Percentiles rank a stretch among this genome's conserved stretches.
phyloP scores from a whole-genome alignment of 2,113 vertebrate species.

The Heterocephalus glaber region DNA sequence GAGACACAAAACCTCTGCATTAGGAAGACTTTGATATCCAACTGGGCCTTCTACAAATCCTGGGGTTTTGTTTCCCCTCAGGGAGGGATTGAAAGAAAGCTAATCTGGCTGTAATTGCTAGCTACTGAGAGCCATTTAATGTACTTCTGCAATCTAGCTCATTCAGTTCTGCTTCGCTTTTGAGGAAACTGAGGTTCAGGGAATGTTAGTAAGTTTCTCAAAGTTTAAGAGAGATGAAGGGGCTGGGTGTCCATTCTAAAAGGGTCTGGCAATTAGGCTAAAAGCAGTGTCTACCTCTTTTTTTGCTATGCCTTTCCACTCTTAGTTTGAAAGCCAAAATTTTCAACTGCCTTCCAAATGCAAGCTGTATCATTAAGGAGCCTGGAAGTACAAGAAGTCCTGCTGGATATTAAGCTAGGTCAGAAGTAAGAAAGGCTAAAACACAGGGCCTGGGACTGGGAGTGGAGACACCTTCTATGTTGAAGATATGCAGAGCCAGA shows the following conservation, averaged over 20 bases:
- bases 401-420: background rate
- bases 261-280: background rate
- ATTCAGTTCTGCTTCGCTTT: slow-evolving; percentile 31
- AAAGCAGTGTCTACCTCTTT: background rate
- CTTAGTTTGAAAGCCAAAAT: background rate
- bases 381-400: background rate
- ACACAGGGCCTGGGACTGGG: background rate
- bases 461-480: background rate
- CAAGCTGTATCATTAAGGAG: background rate
- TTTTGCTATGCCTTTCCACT: background rate
- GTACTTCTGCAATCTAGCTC: background rate
- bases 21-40: background rate
- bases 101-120: background rate
- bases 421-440: background rate
- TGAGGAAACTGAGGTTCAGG: slow-evolving; percentile 2
- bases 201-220: background rate
- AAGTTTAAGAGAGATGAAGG: background rate
- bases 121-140: background rate
- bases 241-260: background rate
- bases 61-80: background rate
- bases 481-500: background rate
- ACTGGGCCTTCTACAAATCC: background rate
- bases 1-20: background rate
- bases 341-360: background rate
- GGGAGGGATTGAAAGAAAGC: background rate